Base-by-base conservation (phyloP, 2,888 invertebrate species). In the Cyrtodaria siliqua region DNA sequence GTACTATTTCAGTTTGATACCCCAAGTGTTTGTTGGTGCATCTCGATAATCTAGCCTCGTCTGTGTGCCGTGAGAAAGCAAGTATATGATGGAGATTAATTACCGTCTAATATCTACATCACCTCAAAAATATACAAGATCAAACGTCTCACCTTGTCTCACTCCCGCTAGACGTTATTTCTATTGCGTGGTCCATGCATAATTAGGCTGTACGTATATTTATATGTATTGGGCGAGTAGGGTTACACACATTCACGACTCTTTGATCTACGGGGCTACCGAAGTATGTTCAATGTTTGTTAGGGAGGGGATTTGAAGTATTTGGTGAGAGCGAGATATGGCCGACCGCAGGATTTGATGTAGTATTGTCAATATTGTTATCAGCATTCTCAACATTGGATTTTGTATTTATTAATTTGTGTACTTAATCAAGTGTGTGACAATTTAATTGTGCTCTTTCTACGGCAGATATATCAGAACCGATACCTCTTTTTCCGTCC, bases 201-300 rank as follows among this genome's bases (percentile, higher is more conserved):
- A 50, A 50, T 50, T 50, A 50, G 23, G n/a, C 4, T 20, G 20
- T 50, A n/a, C n/a, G 50, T 50, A 50, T 23, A 50, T 14, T 50
- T 50, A 50, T 50, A 50, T 50, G 50, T 50, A 50, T 50, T 14
- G 50, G 50, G 50, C 50, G 50, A 50, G 50, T 14, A 50, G 23
- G 24, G 50, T 20, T 50, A 50, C 50, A 23, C 2, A 24, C 12
- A 18, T 50, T 18, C 23, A 4, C 27, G 47, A 1, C 9, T 27
- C 68, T 71, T 71, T 71, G 63, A 71, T 71, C 53, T 50, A 23
- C 71, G 29, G 23, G 24, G 64, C 29, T 71, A 71, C 71, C 18
- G 50, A 71, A 71, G 71, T 57, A 71, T 71, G 71, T 52, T 4
- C n/a, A 16, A 18, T 24, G 14, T 29, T 49, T 64, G 20, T 16